Evolutionary conservation across 2,113 vertebrate species (phyloP).

Genomic region (Eolophus roseicapilla): DNA sequence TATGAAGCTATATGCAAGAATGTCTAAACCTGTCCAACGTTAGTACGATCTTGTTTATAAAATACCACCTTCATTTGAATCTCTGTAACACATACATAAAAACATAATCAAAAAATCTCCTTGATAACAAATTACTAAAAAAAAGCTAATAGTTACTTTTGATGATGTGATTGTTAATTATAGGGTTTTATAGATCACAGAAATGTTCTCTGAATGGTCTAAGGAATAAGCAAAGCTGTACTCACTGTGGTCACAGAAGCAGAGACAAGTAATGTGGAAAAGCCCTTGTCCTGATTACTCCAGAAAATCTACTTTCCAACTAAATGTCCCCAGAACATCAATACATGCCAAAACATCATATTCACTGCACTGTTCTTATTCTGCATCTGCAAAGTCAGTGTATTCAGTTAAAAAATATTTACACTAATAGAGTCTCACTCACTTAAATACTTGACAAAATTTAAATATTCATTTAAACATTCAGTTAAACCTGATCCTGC

Average conservation of each 20-base stretch:
- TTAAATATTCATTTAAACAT: not conserved
- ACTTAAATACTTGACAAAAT: not conserved
- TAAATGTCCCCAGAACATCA: not conserved
- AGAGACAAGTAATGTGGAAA: rapidly evolving
- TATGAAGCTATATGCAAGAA: not conserved
- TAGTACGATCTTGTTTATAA: not conserved
- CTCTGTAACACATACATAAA: not conserved
- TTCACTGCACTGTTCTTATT: not conserved
- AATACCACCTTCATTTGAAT: not conserved
- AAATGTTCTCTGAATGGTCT: not conserved
- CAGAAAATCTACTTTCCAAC: not conserved
- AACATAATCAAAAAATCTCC: rapidly evolving
- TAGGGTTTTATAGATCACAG: not conserved
- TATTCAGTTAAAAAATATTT: not conserved
- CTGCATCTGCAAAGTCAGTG: not conserved
- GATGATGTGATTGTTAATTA: not conserved
- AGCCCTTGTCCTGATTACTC: rapidly evolving
- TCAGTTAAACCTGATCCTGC: not conserved
- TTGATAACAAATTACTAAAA: not conserved
- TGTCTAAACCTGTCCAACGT: not conserved
- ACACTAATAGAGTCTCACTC: not conserved
- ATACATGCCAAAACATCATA: not conserved
- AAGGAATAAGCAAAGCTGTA: not conserved
- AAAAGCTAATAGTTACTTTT: not conserved
- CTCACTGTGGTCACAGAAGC: rapidly evolving